Evolutionary conservation across 64 coral and sea anemone genomes (phyloP).

Genomic region (Montipora efflorescens): DNA sequence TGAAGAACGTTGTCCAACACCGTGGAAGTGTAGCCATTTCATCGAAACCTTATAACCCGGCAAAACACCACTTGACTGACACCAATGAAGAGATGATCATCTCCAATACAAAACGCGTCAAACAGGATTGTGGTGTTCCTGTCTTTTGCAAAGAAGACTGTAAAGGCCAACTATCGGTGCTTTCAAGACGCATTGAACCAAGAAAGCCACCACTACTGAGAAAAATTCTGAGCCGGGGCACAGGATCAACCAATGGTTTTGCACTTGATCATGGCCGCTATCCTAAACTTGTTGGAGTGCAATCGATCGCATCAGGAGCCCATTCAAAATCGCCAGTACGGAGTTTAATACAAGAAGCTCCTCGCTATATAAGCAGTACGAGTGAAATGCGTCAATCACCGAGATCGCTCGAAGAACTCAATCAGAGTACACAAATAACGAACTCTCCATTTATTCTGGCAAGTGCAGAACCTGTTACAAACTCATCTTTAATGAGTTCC

Average conservation of each 20-base stretch:
- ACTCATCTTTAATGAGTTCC: not conserved
- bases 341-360: not conserved
- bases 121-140: not conserved
- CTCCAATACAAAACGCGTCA: not conserved
- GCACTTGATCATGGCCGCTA: slow-evolving; percentile 32
- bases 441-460: not conserved
- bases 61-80: not conserved
- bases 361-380: not conserved
- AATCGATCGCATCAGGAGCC: not conserved
- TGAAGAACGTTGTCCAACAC: not conserved
- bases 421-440: not conserved
- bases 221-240: not conserved
- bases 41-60: not conserved
- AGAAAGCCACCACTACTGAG: slow-evolving; percentile 3
- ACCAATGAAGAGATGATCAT: not conserved
- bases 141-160: not conserved
- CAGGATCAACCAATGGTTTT: not conserved
- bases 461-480: not conserved
- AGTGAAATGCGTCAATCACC: not conserved
- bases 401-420: not conserved
- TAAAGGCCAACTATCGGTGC: not conserved
- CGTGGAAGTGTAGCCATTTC: not conserved
- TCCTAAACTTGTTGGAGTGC: slow-evolving; percentile 22
- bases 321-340: not conserved
- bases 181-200: not conserved